A percentile compares a stretch with the other conserved stretches of the same genome.
phyloP scores from a whole-genome alignment of 2,888 invertebrate genomes.

The Sceliomorpha sp. region DNA sequence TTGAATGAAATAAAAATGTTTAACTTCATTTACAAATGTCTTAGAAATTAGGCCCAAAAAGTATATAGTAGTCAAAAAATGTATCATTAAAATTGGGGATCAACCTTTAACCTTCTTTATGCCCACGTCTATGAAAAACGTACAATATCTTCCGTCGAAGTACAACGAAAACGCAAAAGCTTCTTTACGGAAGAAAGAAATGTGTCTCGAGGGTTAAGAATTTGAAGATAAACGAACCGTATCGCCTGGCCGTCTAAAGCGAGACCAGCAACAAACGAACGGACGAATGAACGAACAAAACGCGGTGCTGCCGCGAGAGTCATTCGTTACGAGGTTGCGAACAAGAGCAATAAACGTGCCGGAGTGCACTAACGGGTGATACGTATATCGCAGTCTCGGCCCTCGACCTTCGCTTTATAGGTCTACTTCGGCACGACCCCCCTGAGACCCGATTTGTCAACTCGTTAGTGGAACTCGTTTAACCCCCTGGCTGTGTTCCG shows the following conservation, averaged over 20 bases:
- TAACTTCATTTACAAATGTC: too few species aligned
- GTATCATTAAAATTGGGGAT: too few species aligned
- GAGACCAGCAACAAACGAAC: constrained; percentile 28
- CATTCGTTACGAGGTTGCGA: constrained; percentile 77
- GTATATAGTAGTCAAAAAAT: too few species aligned
- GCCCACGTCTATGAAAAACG: too few species aligned
- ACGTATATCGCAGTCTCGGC: constrained; percentile 66
- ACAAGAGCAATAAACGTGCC: constrained; percentile 78
- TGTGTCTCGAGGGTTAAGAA: constrained; percentile 35
- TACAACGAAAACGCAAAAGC: background rate
- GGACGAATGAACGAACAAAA: constrained; percentile 21
- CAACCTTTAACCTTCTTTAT: too few species aligned
- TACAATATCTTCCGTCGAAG: too few species aligned
- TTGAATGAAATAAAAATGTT: too few species aligned
- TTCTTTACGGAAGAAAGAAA: background rate
- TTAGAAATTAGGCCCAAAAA: too few species aligned
- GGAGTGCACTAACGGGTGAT: constrained; percentile 72
- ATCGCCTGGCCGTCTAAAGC: constrained; percentile 48
- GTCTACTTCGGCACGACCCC: constrained; percentile 77
- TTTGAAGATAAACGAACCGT: constrained; percentile 56
- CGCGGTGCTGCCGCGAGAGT: constrained; percentile 62
- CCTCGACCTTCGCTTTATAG: constrained; percentile 77
- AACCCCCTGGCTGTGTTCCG: constrained; percentile 68
- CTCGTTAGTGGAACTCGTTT: constrained; percentile 80
- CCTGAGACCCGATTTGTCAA: constrained; percentile 80